Evolutionary conservation across 2,113 vertebrate genomes (phyloP).

Genomic region (Platysternon megacephalum): DNA sequence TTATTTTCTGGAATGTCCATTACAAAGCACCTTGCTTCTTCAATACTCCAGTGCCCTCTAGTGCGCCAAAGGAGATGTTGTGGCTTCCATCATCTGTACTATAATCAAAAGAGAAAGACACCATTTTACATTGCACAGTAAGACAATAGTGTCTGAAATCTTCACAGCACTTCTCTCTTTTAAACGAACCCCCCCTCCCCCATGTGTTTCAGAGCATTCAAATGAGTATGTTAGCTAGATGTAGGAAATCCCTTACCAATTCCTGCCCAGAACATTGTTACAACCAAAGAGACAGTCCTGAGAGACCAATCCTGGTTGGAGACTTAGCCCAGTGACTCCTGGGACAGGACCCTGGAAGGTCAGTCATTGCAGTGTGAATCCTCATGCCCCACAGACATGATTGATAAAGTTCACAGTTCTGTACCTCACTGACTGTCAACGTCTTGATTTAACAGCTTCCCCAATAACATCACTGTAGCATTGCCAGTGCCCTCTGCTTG

Average conservation of each 20-base stretch:
- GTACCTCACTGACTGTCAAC: not conserved
- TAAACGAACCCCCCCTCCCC: rapidly evolving
- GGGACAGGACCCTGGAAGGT: not conserved
- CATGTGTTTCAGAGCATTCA: not conserved
- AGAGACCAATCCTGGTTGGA: not conserved
- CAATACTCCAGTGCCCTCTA: conserved; percentile 73
- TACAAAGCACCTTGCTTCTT: not conserved
- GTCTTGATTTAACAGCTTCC: not conserved
- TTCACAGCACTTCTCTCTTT: not conserved
- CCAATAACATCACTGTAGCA: not conserved
- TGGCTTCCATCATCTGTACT: conserved; percentile 31
- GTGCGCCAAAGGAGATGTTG: conserved; percentile 22
- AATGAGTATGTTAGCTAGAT: not conserved
- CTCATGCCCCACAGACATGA: not conserved
- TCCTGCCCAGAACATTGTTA: not conserved
- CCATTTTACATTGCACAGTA: conserved; percentile 63
- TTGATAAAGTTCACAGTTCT: not conserved
- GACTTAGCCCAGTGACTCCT: not conserved
- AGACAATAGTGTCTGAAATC: not conserved
- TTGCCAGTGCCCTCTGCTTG: not conserved
- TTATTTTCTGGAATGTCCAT: conserved; percentile 24
- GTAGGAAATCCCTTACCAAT: not conserved
- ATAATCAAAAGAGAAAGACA: conserved; percentile 29
- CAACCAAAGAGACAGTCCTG: not conserved
- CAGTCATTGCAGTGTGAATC: not conserved